Base-by-base conservation (phyloP, 2,888 invertebrate genomes). In the Apamea crenata region DNA sequence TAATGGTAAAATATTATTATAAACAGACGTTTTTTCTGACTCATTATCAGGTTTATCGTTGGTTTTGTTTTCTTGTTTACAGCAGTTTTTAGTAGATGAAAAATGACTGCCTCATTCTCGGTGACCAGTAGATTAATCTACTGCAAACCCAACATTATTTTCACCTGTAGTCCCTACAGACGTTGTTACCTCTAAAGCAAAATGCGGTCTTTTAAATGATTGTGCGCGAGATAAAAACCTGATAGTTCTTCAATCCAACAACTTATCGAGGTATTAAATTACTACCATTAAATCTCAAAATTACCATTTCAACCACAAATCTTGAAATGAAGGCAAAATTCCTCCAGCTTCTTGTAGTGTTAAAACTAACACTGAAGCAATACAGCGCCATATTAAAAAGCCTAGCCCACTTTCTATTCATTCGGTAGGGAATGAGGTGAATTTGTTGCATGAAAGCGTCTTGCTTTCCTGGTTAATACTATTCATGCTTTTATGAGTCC, bases 401-500 rank as follows among this genome's bases (percentile, higher is more conserved):
- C 73, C 53, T 79, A 82, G 59, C 77, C 80, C 87, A 87, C 85
- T 90, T 86, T 74, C 78, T 86, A 90, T 92, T 91, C 89, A 91
- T 88, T 88, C 84, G 75, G 78, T 70, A 83, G 88, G 86, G 89
- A 92, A 91, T 90, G 90, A 93, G 90, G 87, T 90, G 88, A 91
- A 86, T 91, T 88, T 90, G 84, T 89, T 88, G 88, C 86, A 84
- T 88, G 89, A 90, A 91, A 88, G 87, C 83, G 85, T 88, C 89
- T 89, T 87, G 84, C 82, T 83, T 85, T 84, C 78, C 68, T 80
- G 80, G 85, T 90, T 91, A 90, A 89, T 91, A 89, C 83, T 84
- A 90, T 91, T 92, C 90, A 90, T 85, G 88, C 81, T 90, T 92
- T 89, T 89, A 84, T 80, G 86, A 87, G 83, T 86, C 82, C 84